Evolutionary conservation across 1,140 invertebrate species (phyloP), one percentile per base, ranked within the genome.

Genomic region (Nixonia krombeini): DNA sequence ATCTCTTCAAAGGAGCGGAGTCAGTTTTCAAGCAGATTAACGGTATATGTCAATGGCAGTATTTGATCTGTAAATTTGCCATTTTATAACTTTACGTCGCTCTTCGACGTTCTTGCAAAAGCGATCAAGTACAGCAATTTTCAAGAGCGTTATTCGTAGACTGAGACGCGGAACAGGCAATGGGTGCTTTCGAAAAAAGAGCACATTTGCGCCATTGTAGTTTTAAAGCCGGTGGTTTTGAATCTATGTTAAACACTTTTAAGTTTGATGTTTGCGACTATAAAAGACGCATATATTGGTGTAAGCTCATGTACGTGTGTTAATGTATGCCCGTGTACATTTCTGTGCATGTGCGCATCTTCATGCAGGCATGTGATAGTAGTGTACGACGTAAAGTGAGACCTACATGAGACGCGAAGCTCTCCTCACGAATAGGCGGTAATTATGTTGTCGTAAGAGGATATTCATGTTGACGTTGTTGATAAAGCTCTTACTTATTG

Each of bases 361-460:
- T n/a, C n/a, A n/a, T n/a, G n/a, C n/a, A n/a, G n/a, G n/a, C n/a
- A n/a, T n/a, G n/a, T n/a, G n/a, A n/a, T n/a, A 28, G 29, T 17
- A 41, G 17, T n/a, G 28, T 41, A 35, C 49, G 17, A 35, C 37
- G 46, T 41, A 31, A 18, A 61, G 56, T 49, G 41, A 50, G 25
- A n/a, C n/a, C 45, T 46, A 53, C 46, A 53, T 28, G 38, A 42
- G 45, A 42, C 45, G 50, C 40, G 44, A 1, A 46, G 41, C 49
- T 56, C 29, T 46, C 37, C 47, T 63, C 59, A 41, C 44, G 44
- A 53, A 51, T 51, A 42, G 42, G 18, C 46, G 42, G 57, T 73
- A 73, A 73, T 73, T 61, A 73, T 65, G 66, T 70, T 73, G 70
- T 70, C 67, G 68, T 58, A 58, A 58, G 67, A 61, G 61, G 71